Evolutionary conservation across 1,140 invertebrate genomes (phyloP), one percentile per base, ranked within the genome.

Genomic region (Sweltsa coloradensis): DNA sequence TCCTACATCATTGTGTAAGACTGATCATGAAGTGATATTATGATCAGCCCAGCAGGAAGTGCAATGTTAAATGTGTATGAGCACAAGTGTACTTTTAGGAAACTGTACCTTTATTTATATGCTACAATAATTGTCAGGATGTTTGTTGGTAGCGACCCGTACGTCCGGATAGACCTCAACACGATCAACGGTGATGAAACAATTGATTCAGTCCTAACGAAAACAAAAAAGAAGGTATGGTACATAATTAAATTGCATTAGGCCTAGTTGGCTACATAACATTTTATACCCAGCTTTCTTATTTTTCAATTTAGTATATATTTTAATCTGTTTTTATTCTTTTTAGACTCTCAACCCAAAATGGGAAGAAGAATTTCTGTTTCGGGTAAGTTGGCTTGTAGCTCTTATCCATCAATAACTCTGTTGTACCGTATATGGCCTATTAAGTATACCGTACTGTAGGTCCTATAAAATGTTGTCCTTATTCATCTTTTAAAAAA

Each of bases 281-380:
- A 9, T 40, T 40, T 40, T 40, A 16, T 40, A n/a, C n/a, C 7
- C 16, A 16, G 19, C 18, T 40, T 40, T 40, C 7, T 11, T 11
- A 40, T 40, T 11, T 40, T 9, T 40, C 9, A 27, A 6, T 6
- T 34, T 19, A 48, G 16, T 26, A 13, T 27, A 22, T 45, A 44
- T 21, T 1, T 1, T 45, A n/a, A 22, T 11, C n/a, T 39, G 18
- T 24, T 40, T 18, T 50, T 45, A 56, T 54, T 51, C 53, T 66
- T 77, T 75, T 45, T 70, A 90, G 83, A 94, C 90, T 52, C 70
- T 97, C 51, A 96, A 96, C 77, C 93, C 92, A 59, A 73, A 80
- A 65, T 97, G 94, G 94, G 85, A 93, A 68, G 90, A 97, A 73
- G 91, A 96, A 72, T 96, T 95, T 69, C 72, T 93, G 64, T 93